Evolutionary conservation across 92 coral and sea anemone genomes (phyloP).

Genomic region (Pocillopora grandis): DNA sequence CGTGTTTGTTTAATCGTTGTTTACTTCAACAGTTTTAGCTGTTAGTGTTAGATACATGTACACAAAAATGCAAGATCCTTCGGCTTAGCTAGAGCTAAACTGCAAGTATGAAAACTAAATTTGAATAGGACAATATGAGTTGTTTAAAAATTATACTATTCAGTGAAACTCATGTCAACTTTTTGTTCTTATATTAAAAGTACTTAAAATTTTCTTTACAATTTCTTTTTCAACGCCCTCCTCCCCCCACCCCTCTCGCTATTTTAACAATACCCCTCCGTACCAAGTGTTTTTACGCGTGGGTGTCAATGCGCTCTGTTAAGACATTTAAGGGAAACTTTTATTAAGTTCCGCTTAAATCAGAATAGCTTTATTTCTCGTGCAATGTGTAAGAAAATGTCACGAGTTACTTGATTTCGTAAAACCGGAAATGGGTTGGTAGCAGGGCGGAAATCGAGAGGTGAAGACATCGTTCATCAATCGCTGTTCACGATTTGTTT

Average conservation of each 20-base stretch:
- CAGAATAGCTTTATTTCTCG: neutral
- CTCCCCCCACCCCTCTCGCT: neutral
- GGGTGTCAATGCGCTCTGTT: neutral
- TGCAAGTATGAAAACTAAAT: too few relatives aligned
- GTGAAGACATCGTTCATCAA: too few relatives aligned
- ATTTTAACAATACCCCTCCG: neutral
- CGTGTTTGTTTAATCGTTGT: slow-evolving; percentile 6
- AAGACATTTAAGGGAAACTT: neutral
- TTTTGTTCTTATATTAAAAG: too few relatives aligned
- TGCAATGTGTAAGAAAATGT: too few relatives aligned
- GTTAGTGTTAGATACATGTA: neutral
- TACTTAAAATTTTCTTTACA: too few relatives aligned
- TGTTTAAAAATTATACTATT: too few relatives aligned
- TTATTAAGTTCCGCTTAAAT: neutral
- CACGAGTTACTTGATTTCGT: neutral
- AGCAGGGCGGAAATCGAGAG: neutral
- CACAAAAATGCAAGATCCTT: neutral
- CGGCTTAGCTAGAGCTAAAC: neutral
- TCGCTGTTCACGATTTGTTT: too few relatives aligned
- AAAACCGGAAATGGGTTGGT: slow-evolving; percentile 1
- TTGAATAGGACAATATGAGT: too few relatives aligned
- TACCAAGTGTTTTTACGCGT: neutral
- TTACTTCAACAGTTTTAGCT: neutral
- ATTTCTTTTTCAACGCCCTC: neutral
- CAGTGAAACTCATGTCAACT: too few relatives aligned